Evolutionary conservation across 2,888 invertebrate species (phyloP), one percentile per base, ranked within the genome.

Genomic region (Alviniconcha strummeri): DNA sequence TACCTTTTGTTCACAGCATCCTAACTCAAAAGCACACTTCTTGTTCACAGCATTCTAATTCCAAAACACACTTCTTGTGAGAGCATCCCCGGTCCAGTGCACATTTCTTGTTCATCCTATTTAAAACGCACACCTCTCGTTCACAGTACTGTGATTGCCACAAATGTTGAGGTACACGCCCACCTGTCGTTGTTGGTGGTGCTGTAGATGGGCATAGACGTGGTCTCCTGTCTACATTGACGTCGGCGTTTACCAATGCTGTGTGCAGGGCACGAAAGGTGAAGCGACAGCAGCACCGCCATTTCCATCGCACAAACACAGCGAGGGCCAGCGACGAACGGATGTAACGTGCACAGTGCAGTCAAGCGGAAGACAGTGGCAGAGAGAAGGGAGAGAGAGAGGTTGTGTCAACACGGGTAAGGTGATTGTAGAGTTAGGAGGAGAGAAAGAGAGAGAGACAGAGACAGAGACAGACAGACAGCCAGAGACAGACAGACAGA

Each of bases 221-320:
- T 78, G 56, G 71, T 81, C 60, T 81, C 71, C n/a, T 78, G 82
- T n/a, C 78, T 19, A 56, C 52, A 64, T 36, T 81, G 60, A 36
- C 36, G 57, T 15, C 81, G 67, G 19, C 64, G 74, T 82, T 81
- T 79, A 83, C 19, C 67, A n/a, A 74, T 72, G 69, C 57, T 71
- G n/a, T 80, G 64, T 36, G 36, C 36, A 36, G 36, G 36, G 36
- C 36, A 3, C 36, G 36, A 36, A 36, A 36, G 56, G 77, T 76
- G 77, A 67, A 77, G 36, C 81, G 55, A 56, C 81, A 77, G 71
- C 11, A 77, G 56, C 9, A 60, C 67, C n/a, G 64, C 8, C 60
- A 60, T 60, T 1, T 8, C 60, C 60, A 60, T 8, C 60, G 13
- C 60, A 72, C 7, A 74, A n/a, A 69, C 69, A 80, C 15, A 71